Evolutionary conservation across 2,888 invertebrate species (phyloP).

Genomic region (Noctua janthe): DNA sequence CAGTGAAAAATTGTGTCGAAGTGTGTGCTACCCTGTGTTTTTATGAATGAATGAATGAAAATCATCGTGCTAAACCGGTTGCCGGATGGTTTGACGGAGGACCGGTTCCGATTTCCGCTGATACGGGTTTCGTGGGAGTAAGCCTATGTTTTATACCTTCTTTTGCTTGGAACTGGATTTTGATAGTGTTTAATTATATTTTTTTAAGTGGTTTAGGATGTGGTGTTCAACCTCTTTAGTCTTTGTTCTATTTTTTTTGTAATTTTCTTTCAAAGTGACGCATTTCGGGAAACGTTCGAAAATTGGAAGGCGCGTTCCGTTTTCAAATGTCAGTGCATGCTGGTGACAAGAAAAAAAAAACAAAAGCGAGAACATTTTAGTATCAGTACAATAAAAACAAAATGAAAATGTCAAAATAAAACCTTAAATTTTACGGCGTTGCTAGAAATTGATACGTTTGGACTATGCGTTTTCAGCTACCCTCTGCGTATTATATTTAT

Average conservation of each 20-base stretch:
- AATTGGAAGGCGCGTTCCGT: slow-evolving; percentile 27
- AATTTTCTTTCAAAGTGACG: neutral
- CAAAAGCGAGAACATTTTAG: slow-evolving; percentile 2
- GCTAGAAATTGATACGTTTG: neutral
- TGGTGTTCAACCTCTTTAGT: slow-evolving; percentile 22
- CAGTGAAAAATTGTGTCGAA: slow-evolving; percentile 78
- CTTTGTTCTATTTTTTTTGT: slow-evolving; percentile 13
- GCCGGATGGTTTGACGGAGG: slow-evolving; percentile 76
- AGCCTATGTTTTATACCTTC: slow-evolving; percentile 68
- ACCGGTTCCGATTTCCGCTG: slow-evolving; percentile 81
- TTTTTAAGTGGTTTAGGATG: slow-evolving; percentile 59
- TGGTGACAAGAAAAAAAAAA: slow-evolving; percentile 7
- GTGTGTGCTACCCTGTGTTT: slow-evolving; percentile 70
- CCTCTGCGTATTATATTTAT: slow-evolving; percentile 1
- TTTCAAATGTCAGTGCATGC: slow-evolving; percentile 3
- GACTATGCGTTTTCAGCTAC: neutral
- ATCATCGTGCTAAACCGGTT: slow-evolving; percentile 71
- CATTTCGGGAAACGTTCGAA: slow-evolving; percentile 19
- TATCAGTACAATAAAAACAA: neutral
- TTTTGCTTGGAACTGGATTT: slow-evolving; percentile 70
- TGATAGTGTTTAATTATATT: slow-evolving; percentile 65
- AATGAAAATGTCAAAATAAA: slow-evolving; percentile 24
- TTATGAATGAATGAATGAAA: slow-evolving; percentile 78
- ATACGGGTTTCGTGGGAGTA: slow-evolving; percentile 80
- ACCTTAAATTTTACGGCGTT: neutral